phyloP scores from a whole-genome alignment of 2,113 vertebrate species.

The Anser brachyrhynchus region DNA sequence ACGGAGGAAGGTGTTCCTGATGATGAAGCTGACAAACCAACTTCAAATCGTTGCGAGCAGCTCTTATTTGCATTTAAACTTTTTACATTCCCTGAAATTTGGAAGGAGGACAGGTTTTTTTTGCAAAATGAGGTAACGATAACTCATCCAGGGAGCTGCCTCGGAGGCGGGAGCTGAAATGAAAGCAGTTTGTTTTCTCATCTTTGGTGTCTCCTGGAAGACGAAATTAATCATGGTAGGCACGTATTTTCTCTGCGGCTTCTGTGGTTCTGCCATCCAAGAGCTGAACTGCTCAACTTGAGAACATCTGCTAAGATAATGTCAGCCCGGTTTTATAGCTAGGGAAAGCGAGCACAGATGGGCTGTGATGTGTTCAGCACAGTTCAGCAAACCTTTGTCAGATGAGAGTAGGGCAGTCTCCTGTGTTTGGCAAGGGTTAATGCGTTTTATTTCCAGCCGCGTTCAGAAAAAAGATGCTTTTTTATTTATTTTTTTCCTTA shows the following conservation, averaged over 20 bases:
- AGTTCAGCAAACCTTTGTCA: neutral
- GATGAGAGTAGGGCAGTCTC: neutral
- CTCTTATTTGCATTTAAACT: neutral
- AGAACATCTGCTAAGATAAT: neutral
- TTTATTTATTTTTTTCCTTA: neutral
- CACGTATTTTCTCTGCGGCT: neutral
- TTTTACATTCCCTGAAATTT: neutral
- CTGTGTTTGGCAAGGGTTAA: neutral
- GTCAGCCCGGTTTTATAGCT: neutral
- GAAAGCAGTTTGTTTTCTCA: neutral
- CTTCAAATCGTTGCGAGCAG: neutral
- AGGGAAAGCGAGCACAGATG: neutral
- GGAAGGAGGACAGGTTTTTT: neutral
- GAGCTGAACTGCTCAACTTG: neutral
- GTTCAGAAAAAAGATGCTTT: neutral
- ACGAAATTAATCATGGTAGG: neutral
- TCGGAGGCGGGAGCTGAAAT: slow-evolving; percentile 2
- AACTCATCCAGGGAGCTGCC: neutral
- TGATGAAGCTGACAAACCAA: neutral
- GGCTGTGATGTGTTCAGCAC: neutral
- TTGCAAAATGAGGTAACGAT: neutral
- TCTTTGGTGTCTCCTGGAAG: neutral
- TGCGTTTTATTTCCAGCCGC: neutral
- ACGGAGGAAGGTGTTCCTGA: neutral
- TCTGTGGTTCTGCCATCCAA: neutral